Evolutionary conservation across 2,888 invertebrate species (phyloP).

Genomic region (Eulithis prunata): DNA sequence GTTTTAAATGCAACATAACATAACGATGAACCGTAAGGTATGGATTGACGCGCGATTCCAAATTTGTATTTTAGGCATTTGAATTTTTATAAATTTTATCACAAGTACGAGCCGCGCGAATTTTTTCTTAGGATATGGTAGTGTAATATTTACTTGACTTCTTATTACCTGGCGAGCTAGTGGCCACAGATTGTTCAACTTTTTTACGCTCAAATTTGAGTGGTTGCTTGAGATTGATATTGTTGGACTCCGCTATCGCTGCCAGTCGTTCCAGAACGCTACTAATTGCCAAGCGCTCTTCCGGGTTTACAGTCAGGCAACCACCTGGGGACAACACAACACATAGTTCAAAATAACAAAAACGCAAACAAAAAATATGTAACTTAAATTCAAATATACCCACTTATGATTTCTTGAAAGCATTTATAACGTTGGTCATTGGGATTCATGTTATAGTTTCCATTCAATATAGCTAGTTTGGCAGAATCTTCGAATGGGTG

Average conservation of each 20-base stretch:
- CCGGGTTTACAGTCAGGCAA: slow-evolving; percentile 92
- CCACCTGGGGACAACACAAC: slow-evolving; percentile 84
- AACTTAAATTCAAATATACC: slow-evolving; percentile 59
- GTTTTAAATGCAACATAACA: slow-evolving; percentile 76
- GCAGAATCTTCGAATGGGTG: slow-evolving; percentile 99
- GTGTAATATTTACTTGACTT: slow-evolving; percentile 86
- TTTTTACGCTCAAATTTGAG: slow-evolving; percentile 87
- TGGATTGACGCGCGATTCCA: slow-evolving; percentile 59
- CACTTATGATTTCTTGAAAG: slow-evolving; percentile 95
- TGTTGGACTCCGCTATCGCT: slow-evolving; percentile 94
- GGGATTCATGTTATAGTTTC: slow-evolving; percentile 94
- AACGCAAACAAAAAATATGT: background rate
- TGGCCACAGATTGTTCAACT: slow-evolving; percentile 86
- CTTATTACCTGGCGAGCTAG: slow-evolving; percentile 86
- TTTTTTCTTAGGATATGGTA: slow-evolving; percentile 81
- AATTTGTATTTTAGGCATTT: slow-evolving; percentile 43
- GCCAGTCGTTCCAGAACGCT: slow-evolving; percentile 93
- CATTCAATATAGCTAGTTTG: slow-evolving; percentile 98
- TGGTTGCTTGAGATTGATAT: slow-evolving; percentile 92
- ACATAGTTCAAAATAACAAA: slow-evolving; percentile 10
- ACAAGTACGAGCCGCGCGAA: slow-evolving; percentile 56
- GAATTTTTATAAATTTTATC: slow-evolving; percentile 31
- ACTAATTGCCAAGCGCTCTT: slow-evolving; percentile 90
- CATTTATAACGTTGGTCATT: slow-evolving; percentile 92
- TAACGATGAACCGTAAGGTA: slow-evolving; percentile 67